Base-by-base conservation (phyloP, 2,797 vertebrate species). In the Hybognathus amarus region DNA sequence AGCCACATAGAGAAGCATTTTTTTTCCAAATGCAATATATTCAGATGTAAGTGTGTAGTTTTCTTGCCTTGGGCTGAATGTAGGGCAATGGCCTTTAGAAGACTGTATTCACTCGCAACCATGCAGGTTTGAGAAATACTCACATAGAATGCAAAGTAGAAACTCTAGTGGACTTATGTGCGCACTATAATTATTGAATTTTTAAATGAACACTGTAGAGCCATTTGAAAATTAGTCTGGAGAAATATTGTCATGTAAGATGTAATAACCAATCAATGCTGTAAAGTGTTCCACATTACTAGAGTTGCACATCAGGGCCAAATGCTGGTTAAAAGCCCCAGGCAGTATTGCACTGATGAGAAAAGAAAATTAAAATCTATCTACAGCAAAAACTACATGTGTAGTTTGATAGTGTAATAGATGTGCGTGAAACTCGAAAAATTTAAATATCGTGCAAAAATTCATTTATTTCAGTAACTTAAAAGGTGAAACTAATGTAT, bases 181-280 rank as follows among this genome's bases (percentile, higher is more conserved):
- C 54, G n/a, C 22, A 69, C 54, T 77, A 79, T 78, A 80, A 79
- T 80, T 69, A 85, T 68, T 77, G n/a, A 24, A 81, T 85, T 79
- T 83, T 40, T 56, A 47, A 45, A 86, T 81, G 54, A 83, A 52
- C 45, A 79, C 64, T 64, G 75, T 66, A n/a, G 70, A 73, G 67
- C 18, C 33, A 69, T 78, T 61, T 56, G 63, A 36, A 79, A 42
- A 33, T 54, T 63, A 22, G 7, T 69, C 38, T 63, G 79, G 38
- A 47, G 79, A 8, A 5, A 70, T 45, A 42, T 54, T 61, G 12
- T 54, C 33, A 68, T 68, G 3, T 54, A 54, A 68, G 50, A 69
- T 56, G 17, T 69, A 69, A 52, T 40, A 79, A 40, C 9, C 64
- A 79, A 79, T 67, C 45, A 56, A 42, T 63, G 24, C 24, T 17